Evolutionary conservation across 2,113 vertebrate species (phyloP).

Genomic region (Lepus timidus): DNA sequence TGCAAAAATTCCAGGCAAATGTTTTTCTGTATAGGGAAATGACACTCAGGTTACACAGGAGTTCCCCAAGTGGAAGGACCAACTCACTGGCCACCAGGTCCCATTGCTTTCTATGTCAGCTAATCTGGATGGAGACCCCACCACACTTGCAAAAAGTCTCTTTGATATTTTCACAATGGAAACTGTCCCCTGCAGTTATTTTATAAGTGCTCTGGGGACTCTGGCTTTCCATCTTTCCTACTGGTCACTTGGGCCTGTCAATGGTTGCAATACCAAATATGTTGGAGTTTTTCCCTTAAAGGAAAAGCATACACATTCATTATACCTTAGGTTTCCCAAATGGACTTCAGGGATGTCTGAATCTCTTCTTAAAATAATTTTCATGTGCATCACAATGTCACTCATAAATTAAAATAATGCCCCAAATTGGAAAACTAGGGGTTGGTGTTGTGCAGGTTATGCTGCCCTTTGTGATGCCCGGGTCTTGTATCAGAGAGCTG

Average conservation of each 20-base stretch:
- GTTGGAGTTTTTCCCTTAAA: background rate
- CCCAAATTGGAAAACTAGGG: background rate
- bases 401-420: background rate
- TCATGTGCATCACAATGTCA: background rate
- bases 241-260: background rate
- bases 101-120: background rate
- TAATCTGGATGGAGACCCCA: background rate
- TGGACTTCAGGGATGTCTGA: background rate
- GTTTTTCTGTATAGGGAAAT: background rate
- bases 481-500: no score
- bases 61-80: background rate
- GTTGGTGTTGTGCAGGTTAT: no score
- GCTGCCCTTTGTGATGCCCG: no score
- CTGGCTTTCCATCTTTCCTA: background rate
- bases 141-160: background rate
- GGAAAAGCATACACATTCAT: background rate
- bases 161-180: background rate
- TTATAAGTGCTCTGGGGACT: background rate
- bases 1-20: background rate
- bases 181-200: background rate
- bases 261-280: background rate
- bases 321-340: background rate
- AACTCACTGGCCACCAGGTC: no score
- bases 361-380: conserved; percentile 36
- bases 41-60: background rate